These are phyloP conservation scores for Steinernema scapterisci DNA, from an alignment of 2,888 invertebrate species.

Conservation along the genomic window DNA sequence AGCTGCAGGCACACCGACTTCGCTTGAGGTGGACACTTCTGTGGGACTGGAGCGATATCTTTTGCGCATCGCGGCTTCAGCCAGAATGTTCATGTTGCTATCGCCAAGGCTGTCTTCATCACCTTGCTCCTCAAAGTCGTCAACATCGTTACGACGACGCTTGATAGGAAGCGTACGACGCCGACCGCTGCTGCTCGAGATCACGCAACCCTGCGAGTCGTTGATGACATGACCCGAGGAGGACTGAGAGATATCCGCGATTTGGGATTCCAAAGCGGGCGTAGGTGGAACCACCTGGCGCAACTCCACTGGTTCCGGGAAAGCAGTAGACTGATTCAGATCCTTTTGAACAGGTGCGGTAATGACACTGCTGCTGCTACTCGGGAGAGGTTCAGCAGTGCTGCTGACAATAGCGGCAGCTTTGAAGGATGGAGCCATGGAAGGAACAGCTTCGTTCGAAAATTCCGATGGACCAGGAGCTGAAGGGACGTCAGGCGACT, in stretches of 20 bases:
- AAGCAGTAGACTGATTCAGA: no score
- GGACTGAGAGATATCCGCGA: not conserved
- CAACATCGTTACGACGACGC: not conserved
- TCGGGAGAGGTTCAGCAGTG: not conserved
- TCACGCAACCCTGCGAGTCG: no score
- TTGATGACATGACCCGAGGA: not conserved
- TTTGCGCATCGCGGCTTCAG: constrained; percentile 9
- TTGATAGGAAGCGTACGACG: not conserved
- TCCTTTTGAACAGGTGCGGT: no score
- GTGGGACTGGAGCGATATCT: constrained; percentile 12
- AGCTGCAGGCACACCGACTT: not conserved
- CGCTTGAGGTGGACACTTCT: constrained; percentile 12
- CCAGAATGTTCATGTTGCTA: constrained; percentile 3
- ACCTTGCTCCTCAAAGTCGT: not conserved
- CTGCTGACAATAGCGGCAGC: not conserved
- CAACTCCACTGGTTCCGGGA: no score
- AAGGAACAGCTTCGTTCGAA: not conserved
- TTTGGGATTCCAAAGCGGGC: not conserved
- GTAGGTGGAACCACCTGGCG: no score
- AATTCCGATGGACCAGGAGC: not conserved
- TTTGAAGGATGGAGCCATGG: not conserved
- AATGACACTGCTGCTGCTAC: not conserved
- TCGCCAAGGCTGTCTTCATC: no score
- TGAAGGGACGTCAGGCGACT: not conserved
- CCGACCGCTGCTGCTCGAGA: not conserved